Conservation (phyloP, 2,888 invertebrate species). For the Galerucella pusilla region DNA sequence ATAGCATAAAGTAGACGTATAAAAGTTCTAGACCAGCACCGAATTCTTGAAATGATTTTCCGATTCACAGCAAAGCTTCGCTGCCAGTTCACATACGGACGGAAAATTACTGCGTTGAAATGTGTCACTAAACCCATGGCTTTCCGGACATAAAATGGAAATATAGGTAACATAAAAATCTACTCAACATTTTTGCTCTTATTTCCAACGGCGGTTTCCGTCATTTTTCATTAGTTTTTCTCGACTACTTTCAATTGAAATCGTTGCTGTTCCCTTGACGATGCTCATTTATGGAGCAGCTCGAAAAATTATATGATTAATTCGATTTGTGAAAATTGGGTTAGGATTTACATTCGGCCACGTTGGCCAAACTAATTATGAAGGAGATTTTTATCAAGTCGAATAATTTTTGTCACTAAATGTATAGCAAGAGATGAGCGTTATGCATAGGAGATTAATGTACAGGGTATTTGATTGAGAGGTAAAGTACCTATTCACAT, state of each 20-base stretch:
- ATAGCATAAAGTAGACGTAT: neutral
- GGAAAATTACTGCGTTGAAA: conserved; percentile 38
- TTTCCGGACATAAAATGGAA: conserved; percentile 36
- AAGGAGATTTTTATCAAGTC: neutral
- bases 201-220: conserved; percentile 5
- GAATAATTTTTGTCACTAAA: too few species aligned
- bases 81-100: conserved; percentile 37
- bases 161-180: conserved; percentile 40
- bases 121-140: conserved; percentile 36
- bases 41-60: conserved; percentile 26
- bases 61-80: conserved; percentile 23
- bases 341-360: neutral
- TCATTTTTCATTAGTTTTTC: conserved; percentile 25
- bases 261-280: neutral
- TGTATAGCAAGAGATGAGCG: too few species aligned
- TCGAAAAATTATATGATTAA: neutral
- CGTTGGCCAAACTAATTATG: neutral
- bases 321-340: neutral
- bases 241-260: conserved; percentile 4
- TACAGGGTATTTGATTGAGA: too few species aligned
- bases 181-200: conserved; percentile 36
- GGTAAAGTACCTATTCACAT: too few species aligned
- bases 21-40: neutral
- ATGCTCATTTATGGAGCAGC: neutral
- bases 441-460: too few species aligned